Evolutionary conservation across 2,888 invertebrate species (phyloP).

Genomic region (Spialia ferax): DNA sequence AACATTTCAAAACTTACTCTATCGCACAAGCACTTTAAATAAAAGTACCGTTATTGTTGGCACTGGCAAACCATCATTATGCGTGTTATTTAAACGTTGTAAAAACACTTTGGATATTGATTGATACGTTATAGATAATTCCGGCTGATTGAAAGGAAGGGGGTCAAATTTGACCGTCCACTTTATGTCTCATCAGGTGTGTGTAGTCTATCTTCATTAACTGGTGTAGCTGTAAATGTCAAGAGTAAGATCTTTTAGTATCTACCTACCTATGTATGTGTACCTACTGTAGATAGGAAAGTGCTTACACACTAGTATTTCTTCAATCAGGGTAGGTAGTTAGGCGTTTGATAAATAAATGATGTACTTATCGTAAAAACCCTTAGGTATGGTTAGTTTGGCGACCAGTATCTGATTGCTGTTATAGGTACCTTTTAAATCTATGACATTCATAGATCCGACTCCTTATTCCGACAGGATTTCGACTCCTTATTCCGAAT

Average conservation of each 20-base stretch:
- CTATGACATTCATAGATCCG: too few relatives aligned
- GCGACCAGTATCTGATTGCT: too few relatives aligned
- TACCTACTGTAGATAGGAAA: too few relatives aligned
- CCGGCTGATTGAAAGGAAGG: constrained; percentile 44
- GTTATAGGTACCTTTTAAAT: too few relatives aligned
- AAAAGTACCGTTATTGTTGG: constrained; percentile 61
- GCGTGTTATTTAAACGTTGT: constrained; percentile 48
- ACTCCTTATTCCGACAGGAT: too few relatives aligned
- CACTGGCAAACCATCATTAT: constrained; percentile 59
- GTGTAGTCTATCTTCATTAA: neutral
- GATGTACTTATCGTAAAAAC: too few relatives aligned
- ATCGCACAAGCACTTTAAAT: constrained; percentile 45
- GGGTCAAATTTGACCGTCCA: constrained; percentile 23
- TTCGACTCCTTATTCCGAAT: too few relatives aligned
- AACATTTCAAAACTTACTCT: constrained; percentile 23
- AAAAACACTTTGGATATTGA: constrained; percentile 34
- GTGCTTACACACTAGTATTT: neutral
- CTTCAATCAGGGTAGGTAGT: too few relatives aligned
- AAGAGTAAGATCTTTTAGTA: neutral
- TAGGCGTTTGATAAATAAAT: neutral
- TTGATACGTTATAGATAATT: constrained; percentile 43
- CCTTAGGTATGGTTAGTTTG: too few relatives aligned
- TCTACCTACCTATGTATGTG: too few relatives aligned
- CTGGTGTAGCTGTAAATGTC: constrained; percentile 6
- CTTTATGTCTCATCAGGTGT: constrained; percentile 22